Evolutionary conservation across 2,888 invertebrate genomes (phyloP).

Genomic region (Coecobrya sp.): DNA sequence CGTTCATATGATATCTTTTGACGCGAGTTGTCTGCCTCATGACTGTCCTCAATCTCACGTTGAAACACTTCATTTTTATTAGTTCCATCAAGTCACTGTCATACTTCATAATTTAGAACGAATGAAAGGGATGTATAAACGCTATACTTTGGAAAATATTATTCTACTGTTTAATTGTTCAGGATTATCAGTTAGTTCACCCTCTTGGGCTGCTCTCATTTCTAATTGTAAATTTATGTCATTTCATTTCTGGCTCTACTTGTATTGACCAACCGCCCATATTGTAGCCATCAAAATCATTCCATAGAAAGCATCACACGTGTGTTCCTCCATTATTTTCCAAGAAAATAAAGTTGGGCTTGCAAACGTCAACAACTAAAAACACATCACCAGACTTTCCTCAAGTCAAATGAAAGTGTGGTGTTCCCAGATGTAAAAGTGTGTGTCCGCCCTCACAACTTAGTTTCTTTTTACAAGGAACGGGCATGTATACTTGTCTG

Average conservation of each 20-base stretch:
- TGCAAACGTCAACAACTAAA: neutral
- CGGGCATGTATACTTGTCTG: neutral
- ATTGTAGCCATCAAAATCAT: neutral
- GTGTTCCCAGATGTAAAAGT: slow-evolving; percentile 15
- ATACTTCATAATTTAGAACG: neutral
- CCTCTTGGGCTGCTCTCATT: neutral
- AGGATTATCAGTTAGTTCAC: neutral
- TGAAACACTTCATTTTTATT: slow-evolving; percentile 38
- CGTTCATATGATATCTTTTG: slow-evolving; percentile 10
- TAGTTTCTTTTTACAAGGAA: neutral
- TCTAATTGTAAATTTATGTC: neutral
- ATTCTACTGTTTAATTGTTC: neutral
- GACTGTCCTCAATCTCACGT: neutral
- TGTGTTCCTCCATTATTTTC: slow-evolving; percentile 20
- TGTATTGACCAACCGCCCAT: slow-evolving; percentile 15
- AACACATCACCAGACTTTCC: slow-evolving; percentile 7
- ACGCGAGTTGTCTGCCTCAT: neutral
- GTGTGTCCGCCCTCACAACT: slow-evolving; percentile 19
- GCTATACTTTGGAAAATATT: neutral
- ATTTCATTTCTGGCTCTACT: neutral
- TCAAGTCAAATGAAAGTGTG: slow-evolving; percentile 2
- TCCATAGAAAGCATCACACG: slow-evolving; percentile 27
- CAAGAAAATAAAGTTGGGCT: neutral
- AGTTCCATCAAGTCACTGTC: slow-evolving; percentile 2
- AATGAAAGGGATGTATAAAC: neutral